These are phyloP conservation scores for Lycophotia porphyrea DNA, from an alignment of 2,888 invertebrate genomes.

Conservation along the genomic window DNA sequence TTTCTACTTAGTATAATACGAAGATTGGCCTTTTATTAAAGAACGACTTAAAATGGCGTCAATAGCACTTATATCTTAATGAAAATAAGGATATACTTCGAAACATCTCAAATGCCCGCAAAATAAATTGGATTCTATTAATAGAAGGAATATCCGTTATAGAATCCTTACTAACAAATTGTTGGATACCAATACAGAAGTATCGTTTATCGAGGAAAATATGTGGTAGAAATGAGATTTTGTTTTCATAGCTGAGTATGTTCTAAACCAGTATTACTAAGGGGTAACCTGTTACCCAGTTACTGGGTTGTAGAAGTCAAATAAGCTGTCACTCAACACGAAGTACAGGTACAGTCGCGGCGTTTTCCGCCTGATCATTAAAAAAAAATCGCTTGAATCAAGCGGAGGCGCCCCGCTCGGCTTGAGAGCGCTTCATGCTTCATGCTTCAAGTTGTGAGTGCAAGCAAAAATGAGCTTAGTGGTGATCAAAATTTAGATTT, in stretches of 20 bases:
- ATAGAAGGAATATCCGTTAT: conserved; percentile 13
- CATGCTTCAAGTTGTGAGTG: too few relatives aligned
- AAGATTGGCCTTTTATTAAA: conserved; percentile 15
- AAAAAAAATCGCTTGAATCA: too few relatives aligned
- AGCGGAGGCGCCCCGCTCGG: too few relatives aligned
- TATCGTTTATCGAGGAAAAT: conserved; percentile 34
- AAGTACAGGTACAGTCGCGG: neutral
- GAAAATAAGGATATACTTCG: conserved; percentile 5
- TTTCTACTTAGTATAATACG: neutral
- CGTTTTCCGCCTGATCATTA: too few relatives aligned
- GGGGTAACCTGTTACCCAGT: neutral
- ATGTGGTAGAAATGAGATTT: conserved; percentile 18
- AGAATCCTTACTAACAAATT: conserved; percentile 28
- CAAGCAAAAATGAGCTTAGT: too few relatives aligned
- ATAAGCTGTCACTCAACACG: neutral
- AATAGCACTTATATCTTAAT: neutral
- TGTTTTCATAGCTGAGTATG: neutral
- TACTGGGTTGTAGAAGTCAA: neutral
- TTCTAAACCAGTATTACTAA: neutral
- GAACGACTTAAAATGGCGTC: conserved; percentile 4
- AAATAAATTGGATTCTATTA: conserved; percentile 40
- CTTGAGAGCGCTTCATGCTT: too few relatives aligned
- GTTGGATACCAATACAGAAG: conserved; percentile 14
- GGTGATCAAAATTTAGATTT: too few relatives aligned
- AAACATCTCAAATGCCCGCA: conserved; percentile 10